Evolutionary conservation across 1,140 invertebrate genomes (phyloP), one percentile per base, ranked within the genome.

Genomic region (Halictus rubicundus): DNA sequence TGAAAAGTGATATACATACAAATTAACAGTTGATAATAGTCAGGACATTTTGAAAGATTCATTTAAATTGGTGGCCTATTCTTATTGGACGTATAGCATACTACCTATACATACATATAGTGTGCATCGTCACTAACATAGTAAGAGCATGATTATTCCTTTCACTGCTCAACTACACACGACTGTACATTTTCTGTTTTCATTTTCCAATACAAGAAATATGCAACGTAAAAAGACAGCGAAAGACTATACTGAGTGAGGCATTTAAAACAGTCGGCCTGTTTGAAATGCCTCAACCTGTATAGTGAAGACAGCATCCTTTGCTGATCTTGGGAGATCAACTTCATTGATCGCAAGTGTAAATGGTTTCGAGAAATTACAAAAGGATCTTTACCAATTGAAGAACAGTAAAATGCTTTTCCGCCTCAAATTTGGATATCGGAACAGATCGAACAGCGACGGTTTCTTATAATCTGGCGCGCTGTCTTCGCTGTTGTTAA

Each of bases 351-450:
- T 46, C 42, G 2, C 42, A 46, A 46, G 10, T 46, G 42, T 46
- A 46, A 46, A 46, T 12, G 9, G 42, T 46, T 14, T 46, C 9
- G 14, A 63, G 23, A 14, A 63, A 19, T 59, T 12, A 14, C 23
- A 0, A 39, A 68, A 3, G 0, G 32, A 32, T 68, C 2, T 91
- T 91, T 94, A 96, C 96, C 96, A 97, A 86, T 96, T 95, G 88
- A 96, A 97, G 90, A 97, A 97, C 73, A 97, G 94, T 61, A 97
- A 94, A 1, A 97, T 81, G 54, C 96, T 95, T 86, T 96, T 95
- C 60, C 94, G 94, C 57, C 96, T 94, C 32, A 98, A 92, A 87
- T 96, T 96, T 1, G 95, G 94, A 88, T 96, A 95, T 75, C 94
- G 94, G 73, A 97, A 95, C 9, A 97, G 92, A 90, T 96, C 96